Evolutionary conservation across 2,888 invertebrate species (phyloP).

Genomic region (Pemphredon lugubris): DNA sequence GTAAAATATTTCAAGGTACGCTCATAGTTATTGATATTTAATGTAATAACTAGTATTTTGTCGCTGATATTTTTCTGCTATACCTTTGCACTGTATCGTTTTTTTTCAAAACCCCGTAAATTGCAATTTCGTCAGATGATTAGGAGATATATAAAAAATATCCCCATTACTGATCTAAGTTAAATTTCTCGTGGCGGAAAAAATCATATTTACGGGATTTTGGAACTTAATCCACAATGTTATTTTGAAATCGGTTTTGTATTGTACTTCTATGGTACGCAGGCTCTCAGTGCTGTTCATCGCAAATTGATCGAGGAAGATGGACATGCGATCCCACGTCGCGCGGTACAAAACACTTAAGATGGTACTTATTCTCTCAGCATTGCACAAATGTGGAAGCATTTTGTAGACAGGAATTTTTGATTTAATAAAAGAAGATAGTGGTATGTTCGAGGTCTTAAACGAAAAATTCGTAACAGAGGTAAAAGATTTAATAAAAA

Average conservation of each 20-base stretch:
- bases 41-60: too few species aligned
- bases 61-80: too few species aligned
- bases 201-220: neutral
- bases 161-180: too few species aligned
- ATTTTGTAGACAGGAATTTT: neutral
- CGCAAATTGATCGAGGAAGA: conserved; percentile 89
- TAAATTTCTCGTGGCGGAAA: neutral
- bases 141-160: too few species aligned
- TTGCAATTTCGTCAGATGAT: too few species aligned
- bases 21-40: neutral
- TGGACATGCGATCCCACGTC: conserved; percentile 73
- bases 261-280: conserved; percentile 67
- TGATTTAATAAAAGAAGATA: neutral
- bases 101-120: too few species aligned
- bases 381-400: conserved; percentile 6
- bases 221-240: neutral
- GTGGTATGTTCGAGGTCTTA: too few species aligned
- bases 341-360: conserved; percentile 63
- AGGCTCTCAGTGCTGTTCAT: conserved; percentile 93
- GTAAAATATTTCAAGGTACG: conserved; percentile 98
- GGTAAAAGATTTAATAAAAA: too few species aligned
- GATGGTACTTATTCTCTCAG: conserved; percentile 55
- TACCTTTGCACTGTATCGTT: too few species aligned
- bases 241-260: conserved; percentile 15
- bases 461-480: too few species aligned